Conservation (phyloP, 2,888 invertebrate genomes). For the Corbicula japonica region DNA sequence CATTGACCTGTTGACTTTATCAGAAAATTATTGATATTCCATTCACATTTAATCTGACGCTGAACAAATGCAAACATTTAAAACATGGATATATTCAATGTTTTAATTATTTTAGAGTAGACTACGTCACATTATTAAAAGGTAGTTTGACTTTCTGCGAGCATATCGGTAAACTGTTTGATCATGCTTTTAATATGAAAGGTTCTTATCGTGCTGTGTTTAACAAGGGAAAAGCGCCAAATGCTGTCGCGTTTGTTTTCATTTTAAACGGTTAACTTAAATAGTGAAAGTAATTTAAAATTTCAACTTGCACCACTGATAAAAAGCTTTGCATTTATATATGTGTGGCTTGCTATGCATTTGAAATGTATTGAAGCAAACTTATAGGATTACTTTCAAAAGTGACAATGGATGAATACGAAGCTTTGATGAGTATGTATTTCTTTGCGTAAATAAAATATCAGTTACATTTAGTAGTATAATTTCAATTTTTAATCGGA, state of each 20-base stretch:
- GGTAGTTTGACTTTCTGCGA: neutral
- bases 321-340: neutral
- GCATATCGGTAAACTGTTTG: constrained; percentile 12
- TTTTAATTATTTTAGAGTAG: neutral
- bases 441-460: neutral
- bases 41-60: neutral
- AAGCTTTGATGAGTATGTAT: constrained; percentile 58
- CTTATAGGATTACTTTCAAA: no score
- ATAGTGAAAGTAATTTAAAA: neutral
- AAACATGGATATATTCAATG: constrained; percentile 2
- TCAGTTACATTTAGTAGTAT: neutral
- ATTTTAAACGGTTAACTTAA: neutral
- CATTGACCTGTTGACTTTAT: neutral
- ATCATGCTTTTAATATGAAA: constrained; percentile 9
- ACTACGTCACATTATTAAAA: neutral
- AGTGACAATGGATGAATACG: constrained; percentile 61
- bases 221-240: constrained; percentile 7
- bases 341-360: neutral
- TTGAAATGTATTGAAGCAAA: no score
- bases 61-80: neutral
- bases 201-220: constrained; percentile 21
- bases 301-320: neutral
- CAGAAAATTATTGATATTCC: neutral
- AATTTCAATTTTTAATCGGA: neutral
- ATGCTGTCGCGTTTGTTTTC: neutral